Base-by-base conservation (phyloP, 2,113 vertebrate species). In the Hystrix cristata region DNA sequence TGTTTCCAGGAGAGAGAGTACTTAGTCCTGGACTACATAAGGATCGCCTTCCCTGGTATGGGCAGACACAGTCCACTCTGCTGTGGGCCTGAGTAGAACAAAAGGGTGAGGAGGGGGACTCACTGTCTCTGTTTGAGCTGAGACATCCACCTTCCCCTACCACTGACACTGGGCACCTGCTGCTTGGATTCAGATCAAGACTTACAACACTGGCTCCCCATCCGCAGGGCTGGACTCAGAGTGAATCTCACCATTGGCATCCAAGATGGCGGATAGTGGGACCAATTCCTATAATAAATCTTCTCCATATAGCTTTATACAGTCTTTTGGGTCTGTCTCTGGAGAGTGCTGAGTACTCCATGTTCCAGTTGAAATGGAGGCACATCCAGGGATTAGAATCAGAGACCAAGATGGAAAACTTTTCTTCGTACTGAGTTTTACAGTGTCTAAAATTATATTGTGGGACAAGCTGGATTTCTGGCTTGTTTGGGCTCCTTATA, bases 331-430 rank as follows among this genome's bases (percentile, higher is more conserved):
- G 48, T 83, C 65, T 71, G 3, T 72, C 13, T 83, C 38, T 72
- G 51, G 59, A 90, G 46, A 65, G 79, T 1, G 3, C 60, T 78
- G 21, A 55, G 1, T 12, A 79, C n/a, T n/a, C 48, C 10, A 69
- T 1, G 9, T 93, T 79, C 51, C 38, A 83, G 69, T 72, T 87
- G 34, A 93, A 93, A 82, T 5, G 13, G n/a, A 79, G 69, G 78
- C 19, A 72, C 23, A 90, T 83, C 87, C 38, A 79, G 38, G 51
- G 81, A 27, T 76, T 90, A 72, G 8, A 92, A 69, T 86, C 46
- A 82, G 86, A 94, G 31, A 38, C 53, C 86, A 71, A 90, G 27
- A 95, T 53, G 27, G 27, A 82, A 90, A 94, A 71, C 10, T 14
- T 95, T 86, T 57, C 31, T 21, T 86, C 21, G 65, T 82, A 46